These are phyloP conservation scores for Yasuhikotakia modesta DNA, from an alignment of 2,797 vertebrate genomes.

Conservation along the genomic window DNA sequence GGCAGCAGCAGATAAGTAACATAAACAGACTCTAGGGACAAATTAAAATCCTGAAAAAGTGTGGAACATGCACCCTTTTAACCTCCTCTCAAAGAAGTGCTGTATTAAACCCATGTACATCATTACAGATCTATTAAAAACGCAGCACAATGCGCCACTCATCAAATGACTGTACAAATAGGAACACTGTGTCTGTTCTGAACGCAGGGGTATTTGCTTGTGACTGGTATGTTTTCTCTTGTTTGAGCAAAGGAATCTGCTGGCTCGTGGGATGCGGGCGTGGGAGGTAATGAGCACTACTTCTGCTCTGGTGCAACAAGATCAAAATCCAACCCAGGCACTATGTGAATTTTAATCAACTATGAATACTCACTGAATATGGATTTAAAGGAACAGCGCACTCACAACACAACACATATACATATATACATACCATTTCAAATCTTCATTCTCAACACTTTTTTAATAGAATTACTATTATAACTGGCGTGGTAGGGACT, in stretches of 20 bases:
- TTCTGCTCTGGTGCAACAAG: slow-evolving; percentile 17
- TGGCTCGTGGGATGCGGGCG: slow-evolving; percentile 41
- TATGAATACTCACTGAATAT: slow-evolving; percentile 1
- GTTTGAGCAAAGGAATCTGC: slow-evolving; percentile 29
- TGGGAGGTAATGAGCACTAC: slow-evolving; percentile 42
- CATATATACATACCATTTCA: too few relatives aligned
- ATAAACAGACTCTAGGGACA: neutral
- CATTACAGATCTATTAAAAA: slow-evolving; percentile 1
- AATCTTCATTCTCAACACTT: neutral
- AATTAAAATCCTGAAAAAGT: neutral
- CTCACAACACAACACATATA: neutral
- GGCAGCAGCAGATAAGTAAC: neutral
- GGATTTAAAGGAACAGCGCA: neutral
- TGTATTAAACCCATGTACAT: neutral
- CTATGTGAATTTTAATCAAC: slow-evolving; percentile 37
- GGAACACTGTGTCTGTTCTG: neutral
- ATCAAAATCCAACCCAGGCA: slow-evolving; percentile 33
- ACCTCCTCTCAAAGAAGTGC: neutral
- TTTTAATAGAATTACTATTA: too few relatives aligned
- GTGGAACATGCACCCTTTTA: neutral
- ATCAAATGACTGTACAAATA: neutral
- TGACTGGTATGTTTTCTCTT: slow-evolving; percentile 35
- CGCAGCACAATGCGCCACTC: neutral
- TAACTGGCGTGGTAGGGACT: neutral
- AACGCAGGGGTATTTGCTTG: slow-evolving; percentile 20